These are phyloP conservation scores for Bettongia penicillata DNA, from an alignment of 2,113 vertebrate species.

Conservation along the genomic window DNA sequence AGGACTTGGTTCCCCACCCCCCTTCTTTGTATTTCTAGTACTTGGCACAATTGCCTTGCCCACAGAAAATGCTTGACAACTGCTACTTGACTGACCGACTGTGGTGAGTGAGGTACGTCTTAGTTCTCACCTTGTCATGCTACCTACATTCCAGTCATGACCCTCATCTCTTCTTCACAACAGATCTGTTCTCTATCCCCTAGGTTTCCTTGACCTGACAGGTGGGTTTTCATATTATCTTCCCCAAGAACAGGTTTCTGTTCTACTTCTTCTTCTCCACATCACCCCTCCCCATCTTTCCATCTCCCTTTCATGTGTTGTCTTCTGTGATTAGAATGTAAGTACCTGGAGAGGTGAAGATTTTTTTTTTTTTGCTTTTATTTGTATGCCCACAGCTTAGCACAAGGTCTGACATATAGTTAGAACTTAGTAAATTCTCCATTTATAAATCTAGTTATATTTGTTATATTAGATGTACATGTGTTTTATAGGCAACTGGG, in stretches of 20 bases:
- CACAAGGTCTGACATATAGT: background rate
- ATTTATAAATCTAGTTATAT: background rate
- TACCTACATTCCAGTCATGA: background rate
- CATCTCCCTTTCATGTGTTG: background rate
- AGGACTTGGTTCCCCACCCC: background rate
- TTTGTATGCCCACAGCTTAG: background rate
- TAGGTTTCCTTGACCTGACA: background rate
- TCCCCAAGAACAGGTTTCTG: background rate
- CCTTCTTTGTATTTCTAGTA: background rate
- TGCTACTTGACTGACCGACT: background rate
- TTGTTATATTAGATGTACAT: background rate
- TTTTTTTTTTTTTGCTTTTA: background rate
- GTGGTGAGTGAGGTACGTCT: background rate
- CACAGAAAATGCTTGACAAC: background rate
- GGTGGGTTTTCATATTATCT: background rate
- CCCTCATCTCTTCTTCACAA: background rate
- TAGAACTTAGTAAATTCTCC: background rate
- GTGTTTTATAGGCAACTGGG: background rate
- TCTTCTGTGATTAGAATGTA: background rate
- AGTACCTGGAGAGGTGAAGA: background rate
- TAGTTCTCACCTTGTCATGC: background rate
- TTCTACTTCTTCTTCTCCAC: background rate
- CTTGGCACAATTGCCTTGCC: background rate
- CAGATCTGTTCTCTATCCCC: background rate
- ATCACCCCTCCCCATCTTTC: background rate